phyloP scores from a whole-genome alignment of 2,888 invertebrate genomes.

The Sceliomorpha sp. region DNA sequence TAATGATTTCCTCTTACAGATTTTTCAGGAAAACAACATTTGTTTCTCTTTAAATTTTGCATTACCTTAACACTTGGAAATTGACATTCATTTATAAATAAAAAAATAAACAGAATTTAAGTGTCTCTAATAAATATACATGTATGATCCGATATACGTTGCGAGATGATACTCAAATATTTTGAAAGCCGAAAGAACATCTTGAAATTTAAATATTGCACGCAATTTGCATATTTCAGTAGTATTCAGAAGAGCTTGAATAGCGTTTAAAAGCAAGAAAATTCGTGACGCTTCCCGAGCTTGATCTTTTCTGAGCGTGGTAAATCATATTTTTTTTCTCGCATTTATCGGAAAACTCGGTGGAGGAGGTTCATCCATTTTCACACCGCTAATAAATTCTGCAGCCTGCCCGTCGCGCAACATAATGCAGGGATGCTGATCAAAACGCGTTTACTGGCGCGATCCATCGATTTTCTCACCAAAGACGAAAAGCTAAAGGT shows the following conservation, averaged over 20 bases:
- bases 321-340: slow-evolving; percentile 14
- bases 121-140: too few relatives aligned
- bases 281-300: slow-evolving; percentile 2
- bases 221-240: slow-evolving; percentile 2
- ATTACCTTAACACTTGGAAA: too few relatives aligned
- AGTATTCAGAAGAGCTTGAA: not conserved
- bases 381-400: slow-evolving; percentile 12
- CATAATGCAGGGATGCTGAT: slow-evolving; percentile 15
- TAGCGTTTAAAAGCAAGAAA: not conserved
- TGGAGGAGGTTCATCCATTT: slow-evolving; percentile 17
- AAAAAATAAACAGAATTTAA: too few relatives aligned
- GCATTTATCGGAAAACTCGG: slow-evolving; percentile 12
- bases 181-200: not conserved
- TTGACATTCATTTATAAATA: too few relatives aligned
- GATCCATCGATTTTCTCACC: slow-evolving; percentile 8
- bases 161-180: too few relatives aligned
- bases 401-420: slow-evolving; percentile 13
- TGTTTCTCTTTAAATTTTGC: too few relatives aligned
- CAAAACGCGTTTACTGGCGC: slow-evolving; percentile 14
- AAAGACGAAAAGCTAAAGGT: slow-evolving; percentile 11
- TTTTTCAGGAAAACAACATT: too few relatives aligned
- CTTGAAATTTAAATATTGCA: slow-evolving; percentile 5
- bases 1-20: too few relatives aligned
- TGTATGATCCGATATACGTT: too few relatives aligned
- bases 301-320: not conserved